phyloP scores from a whole-genome alignment of 2,113 vertebrate species.

The Dendropsophus ebraccatus region DNA sequence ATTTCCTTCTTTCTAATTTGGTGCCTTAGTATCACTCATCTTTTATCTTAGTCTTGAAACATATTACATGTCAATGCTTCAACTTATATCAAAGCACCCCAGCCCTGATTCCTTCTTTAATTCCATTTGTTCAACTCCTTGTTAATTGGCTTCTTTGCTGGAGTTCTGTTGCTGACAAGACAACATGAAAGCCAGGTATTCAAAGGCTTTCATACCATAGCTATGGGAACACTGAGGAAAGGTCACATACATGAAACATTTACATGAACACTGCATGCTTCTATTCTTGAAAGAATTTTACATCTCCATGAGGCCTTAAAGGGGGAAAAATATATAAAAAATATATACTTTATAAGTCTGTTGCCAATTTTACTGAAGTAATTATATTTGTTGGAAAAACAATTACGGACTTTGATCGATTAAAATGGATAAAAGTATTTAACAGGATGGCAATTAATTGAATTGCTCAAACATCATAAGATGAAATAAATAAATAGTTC shows the following conservation, averaged over 20 bases:
- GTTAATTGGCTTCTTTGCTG: slow-evolving; percentile 19
- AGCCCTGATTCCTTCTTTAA: neutral
- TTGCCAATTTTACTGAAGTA: neutral
- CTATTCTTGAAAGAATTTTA: neutral
- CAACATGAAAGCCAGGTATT: slow-evolving; percentile 3
- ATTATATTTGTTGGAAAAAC: neutral
- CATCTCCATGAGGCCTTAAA: neutral
- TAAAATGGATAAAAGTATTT: too few relatives aligned
- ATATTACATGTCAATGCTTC: neutral
- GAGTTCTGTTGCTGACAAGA: neutral
- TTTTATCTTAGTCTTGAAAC: neutral
- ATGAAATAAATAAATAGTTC: too few relatives aligned
- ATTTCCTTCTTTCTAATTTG: neutral
- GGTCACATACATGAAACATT: slow-evolving; percentile 5
- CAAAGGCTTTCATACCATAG: neutral
- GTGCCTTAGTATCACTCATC: neutral
- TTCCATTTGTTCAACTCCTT: neutral
- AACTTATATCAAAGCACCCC: slow-evolving; percentile 15
- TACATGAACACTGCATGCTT: neutral
- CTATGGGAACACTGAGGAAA: neutral
- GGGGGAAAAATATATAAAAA: neutral
- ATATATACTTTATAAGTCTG: too few relatives aligned
- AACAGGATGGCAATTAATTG: too few relatives aligned
- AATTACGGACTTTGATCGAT: too few relatives aligned
- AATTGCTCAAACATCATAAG: too few relatives aligned